Base-by-base conservation (phyloP, 2,113 vertebrate species). In the Eretmochelys imbricata region DNA sequence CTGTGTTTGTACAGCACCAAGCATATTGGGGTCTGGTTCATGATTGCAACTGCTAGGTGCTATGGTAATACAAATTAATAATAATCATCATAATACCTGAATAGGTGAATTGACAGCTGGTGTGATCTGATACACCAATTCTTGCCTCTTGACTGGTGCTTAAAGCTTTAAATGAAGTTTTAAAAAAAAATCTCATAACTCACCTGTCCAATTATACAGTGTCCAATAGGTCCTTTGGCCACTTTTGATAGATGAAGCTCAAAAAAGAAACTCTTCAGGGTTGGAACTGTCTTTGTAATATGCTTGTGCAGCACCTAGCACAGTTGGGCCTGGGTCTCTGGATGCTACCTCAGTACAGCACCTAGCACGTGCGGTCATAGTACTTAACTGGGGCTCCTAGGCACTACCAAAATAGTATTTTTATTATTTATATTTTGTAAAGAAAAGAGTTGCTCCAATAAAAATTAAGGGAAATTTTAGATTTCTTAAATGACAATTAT, bases 291-390 rank as follows among this genome's bases (percentile, higher is more conserved):
- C 80, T 80, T 91, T 62, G 2, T 59, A 1, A 46, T 55, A 31
- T 62, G 65, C 65, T 72, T 72, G n/a, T 72, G 35, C 65, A 38
- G 65, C 35, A 53, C 0, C 14, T 84, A 38, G 79, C 4, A 8
- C 11, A 75, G 7, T 5, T 57, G 48, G 91, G 76, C 3, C 38
- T 79, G 2, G 1, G 5, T 10, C 29, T 3, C 80, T 78, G 42
- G 6, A 53, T 81, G 85, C 17, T 59, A 5, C 35, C 38, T 94
- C 17, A 89, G 0, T 50, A 84, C 1, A 81, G n/a, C 65, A 53
- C 0, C 14, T 84, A 35, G 75, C 6, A 11, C 5, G 0, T 50
- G 82, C 1, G 72, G 22, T 46, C 72, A n/a, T 42, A 35, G 38
- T 75, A 65, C 72, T 20, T 25, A 22, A 75, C 22, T 8, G 72